A percentile compares a stretch with the other conserved stretches of the same genome.
Conservation (phyloP, 2,113 vertebrate genomes). For the Antennarius striatus region DNA sequence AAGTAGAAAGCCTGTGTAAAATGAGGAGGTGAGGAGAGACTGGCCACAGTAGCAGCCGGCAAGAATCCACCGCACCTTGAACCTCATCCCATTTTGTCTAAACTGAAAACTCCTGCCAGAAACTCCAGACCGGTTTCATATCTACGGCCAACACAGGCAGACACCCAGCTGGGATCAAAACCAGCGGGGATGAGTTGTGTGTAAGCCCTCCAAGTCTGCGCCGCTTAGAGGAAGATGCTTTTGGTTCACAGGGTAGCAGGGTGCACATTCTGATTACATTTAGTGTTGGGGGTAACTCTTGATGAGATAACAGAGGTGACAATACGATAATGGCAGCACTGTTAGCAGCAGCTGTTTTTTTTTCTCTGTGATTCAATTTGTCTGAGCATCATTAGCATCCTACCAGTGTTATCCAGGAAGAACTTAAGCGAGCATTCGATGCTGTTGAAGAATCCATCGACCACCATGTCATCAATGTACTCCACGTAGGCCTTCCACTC, state of each 20-base stretch:
- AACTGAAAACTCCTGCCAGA: constrained; percentile 48
- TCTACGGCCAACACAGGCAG: constrained; percentile 34
- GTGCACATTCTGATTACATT: constrained; percentile 14
- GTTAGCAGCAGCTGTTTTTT: background rate
- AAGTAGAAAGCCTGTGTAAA: no score
- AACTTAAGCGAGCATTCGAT: constrained; percentile 88
- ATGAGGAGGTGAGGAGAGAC: no score
- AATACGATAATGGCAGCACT: background rate
- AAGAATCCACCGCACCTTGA: constrained; percentile 41
- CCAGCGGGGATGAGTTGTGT: constrained; percentile 16
- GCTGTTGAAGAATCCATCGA: constrained; percentile 88
- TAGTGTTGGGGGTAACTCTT: constrained; percentile 1
- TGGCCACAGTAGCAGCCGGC: constrained; percentile 22
- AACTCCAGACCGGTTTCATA: constrained; percentile 34
- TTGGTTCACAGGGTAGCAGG: background rate
- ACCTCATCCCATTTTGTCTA: constrained; percentile 43
- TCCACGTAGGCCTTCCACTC: constrained; percentile 88
- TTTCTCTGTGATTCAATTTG: background rate
- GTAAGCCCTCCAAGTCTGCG: constrained; percentile 22
- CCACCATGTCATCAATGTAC: constrained; percentile 88
- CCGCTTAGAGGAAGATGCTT: constrained; percentile 16
- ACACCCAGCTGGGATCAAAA: constrained; percentile 6
- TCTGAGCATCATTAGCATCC: background rate
- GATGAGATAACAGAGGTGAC: no score
- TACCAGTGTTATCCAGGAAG: constrained; percentile 92